Percentiles rank a stretch among this genome's conserved stretches.
Conservation (phyloP, 1,140 invertebrate species). For the honey bee (Apis mellifera) region DNA sequence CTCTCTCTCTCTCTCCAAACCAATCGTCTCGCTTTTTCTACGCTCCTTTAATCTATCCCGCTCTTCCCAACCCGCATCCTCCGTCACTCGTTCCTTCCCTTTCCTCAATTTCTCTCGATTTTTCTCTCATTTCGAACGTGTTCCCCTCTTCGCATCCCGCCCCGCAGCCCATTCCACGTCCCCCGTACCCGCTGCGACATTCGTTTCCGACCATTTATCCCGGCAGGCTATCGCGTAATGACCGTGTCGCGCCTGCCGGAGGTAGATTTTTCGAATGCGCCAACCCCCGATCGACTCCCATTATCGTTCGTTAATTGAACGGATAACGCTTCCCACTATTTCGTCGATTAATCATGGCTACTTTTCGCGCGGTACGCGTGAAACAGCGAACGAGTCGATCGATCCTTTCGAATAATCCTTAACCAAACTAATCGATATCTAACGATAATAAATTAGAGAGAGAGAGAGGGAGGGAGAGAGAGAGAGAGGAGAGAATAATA, state of each 20-base stretch:
- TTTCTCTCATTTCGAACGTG: constrained; percentile 9
- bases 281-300: constrained; percentile 9
- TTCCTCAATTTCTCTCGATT: constrained; percentile 22
- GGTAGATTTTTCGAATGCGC: constrained; percentile 42
- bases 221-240: constrained; percentile 47
- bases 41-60: constrained; percentile 1
- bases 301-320: constrained; percentile 43
- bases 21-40: not conserved
- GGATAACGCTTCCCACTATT: constrained; percentile 11
- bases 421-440: too few relatives aligned
- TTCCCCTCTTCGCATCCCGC: not conserved
- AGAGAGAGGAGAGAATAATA: not conserved
- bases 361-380: not conserved
- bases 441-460: too few relatives aligned
- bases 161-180: not conserved
- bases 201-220: constrained; percentile 33
- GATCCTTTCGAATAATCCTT: too few relatives aligned
- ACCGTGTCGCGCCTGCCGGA: constrained; percentile 40
- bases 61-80: not conserved
- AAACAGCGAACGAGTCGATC: not conserved
- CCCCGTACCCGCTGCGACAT: constrained; percentile 13
- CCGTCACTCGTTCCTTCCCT: not conserved
- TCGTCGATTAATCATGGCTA: constrained; percentile 26
- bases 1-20: not conserved
- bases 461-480: too few relatives aligned